Percentiles rank a stretch among this genome's conserved stretches.
phyloP scores from a whole-genome alignment of 2,113 vertebrate species.

The Amphilophus citrinellus region DNA sequence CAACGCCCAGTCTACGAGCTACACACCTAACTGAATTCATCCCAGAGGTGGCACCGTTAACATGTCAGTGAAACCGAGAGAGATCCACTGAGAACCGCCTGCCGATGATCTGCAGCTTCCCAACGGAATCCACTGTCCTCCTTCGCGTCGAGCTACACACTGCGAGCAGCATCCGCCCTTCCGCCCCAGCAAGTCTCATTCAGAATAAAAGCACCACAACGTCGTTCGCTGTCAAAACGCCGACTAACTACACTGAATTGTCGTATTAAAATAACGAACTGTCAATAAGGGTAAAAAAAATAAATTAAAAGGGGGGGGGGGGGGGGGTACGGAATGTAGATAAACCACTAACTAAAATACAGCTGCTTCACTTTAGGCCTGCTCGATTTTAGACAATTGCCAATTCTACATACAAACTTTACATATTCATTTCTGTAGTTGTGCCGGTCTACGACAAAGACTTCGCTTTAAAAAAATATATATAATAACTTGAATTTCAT shows the following conservation, averaged over 20 bases:
- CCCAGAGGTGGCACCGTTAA: constrained; percentile 47
- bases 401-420: not conserved
- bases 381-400: not conserved
- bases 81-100: constrained; percentile 22
- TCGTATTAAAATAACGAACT: not conserved
- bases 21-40: constrained; percentile 55
- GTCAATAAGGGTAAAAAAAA: not conserved
- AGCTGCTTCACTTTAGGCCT: not conserved
- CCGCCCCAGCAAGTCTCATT: not conserved
- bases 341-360: not conserved
- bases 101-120: constrained; percentile 49
- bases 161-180: constrained; percentile 45
- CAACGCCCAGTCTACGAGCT: not conserved
- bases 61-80: not conserved
- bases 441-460: too few species aligned
- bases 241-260: not conserved
- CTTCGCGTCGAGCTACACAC: constrained; percentile 38
- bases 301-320: too few species aligned
- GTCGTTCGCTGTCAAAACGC: fast-evolving
- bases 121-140: constrained; percentile 43
- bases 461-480: not conserved
- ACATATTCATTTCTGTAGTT: not conserved
- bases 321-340: not conserved
- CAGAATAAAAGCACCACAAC: constrained; percentile 11
- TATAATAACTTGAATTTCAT: not conserved